These are phyloP conservation scores for Drosophila navojoa DNA, from an alignment of 1,140 invertebrate species.

Conservation along the genomic window DNA sequence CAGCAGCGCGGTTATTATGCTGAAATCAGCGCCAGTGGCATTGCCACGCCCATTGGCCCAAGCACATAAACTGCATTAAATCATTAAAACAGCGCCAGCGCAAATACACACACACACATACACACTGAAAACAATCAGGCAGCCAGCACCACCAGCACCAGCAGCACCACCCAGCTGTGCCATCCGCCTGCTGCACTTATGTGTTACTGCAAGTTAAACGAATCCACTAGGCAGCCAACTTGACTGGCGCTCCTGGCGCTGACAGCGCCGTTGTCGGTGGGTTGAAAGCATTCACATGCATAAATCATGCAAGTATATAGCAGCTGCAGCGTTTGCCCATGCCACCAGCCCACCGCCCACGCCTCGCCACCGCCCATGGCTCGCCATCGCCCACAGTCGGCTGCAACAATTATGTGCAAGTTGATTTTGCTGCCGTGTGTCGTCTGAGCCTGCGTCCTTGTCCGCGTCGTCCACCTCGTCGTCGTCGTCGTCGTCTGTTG, in stretches of 20 bases:
- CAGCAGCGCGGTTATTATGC: constrained; percentile 62
- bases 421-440: constrained; percentile 46
- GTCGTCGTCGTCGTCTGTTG: constrained; percentile 36
- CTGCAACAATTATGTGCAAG: constrained; percentile 56
- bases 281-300: constrained; percentile 48
- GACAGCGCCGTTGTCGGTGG: constrained; percentile 27
- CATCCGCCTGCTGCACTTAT: constrained; percentile 4
- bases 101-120: constrained; percentile 12
- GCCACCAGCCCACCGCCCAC: neutral
- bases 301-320: constrained; percentile 56
- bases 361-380: neutral
- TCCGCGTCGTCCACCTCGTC: constrained; percentile 12
- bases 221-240: constrained; percentile 19
- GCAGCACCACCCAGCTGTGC: neutral
- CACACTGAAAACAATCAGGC: constrained; percentile 10
- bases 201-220: constrained; percentile 30
- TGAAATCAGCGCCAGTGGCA: constrained; percentile 62
- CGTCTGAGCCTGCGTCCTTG: constrained; percentile 26
- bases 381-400: constrained; percentile 28
- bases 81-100: constrained; percentile 63
- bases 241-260: constrained; percentile 14
- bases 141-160: no score
- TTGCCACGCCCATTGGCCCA: constrained; percentile 42
- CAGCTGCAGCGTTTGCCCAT: constrained; percentile 5
- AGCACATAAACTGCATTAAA: constrained; percentile 70